phyloP scores from a whole-genome alignment of 2,113 vertebrate genomes.

The Tauraco erythrolophus region DNA sequence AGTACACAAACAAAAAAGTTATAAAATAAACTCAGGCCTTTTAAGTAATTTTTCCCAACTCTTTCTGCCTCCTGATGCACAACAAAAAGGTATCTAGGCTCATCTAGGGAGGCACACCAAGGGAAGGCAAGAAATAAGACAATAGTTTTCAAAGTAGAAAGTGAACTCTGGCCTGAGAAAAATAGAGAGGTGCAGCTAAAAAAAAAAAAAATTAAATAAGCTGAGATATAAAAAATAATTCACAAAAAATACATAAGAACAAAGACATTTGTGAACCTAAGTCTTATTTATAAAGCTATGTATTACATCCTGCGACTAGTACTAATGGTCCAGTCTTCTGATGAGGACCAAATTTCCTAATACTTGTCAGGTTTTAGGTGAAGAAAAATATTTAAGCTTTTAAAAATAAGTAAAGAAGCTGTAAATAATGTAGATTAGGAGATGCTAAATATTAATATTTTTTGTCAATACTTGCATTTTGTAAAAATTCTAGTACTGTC shows the following conservation, averaged over 20 bases:
- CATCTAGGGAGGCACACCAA: neutral
- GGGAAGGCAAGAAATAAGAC: neutral
- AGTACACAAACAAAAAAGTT: neutral
- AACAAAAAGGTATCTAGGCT: neutral
- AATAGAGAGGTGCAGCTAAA: neutral
- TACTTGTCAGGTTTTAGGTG: neutral
- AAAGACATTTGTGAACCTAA: neutral
- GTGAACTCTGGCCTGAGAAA: neutral
- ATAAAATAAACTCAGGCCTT: neutral
- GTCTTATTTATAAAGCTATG: neutral
- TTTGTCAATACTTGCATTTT: neutral
- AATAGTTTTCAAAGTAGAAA: neutral
- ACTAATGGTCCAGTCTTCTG: neutral
- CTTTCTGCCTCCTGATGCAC: neutral
- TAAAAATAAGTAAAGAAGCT: neutral
- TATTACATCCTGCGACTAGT: neutral
- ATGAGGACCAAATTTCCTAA: neutral
- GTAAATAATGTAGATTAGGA: neutral
- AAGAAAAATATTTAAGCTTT: neutral
- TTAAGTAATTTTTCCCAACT: neutral
- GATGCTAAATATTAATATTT: neutral
- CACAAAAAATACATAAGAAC: neutral
- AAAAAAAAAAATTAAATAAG: neutral
- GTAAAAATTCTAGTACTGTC: neutral
- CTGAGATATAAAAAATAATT: neutral